These are phyloP conservation scores for Bombyx mori DNA, from an alignment of 1,140 invertebrate genomes.

Conservation along the genomic window ASM3026992v2 NC_085121.1:7776501-7777000, in stretches of 20 bases:
- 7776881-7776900: background rate
- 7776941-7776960: background rate
- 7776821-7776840: slow-evolving; percentile 56
- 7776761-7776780: slow-evolving; percentile 29
- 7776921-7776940: background rate
- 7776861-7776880: slow-evolving; percentile 43
- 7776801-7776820: slow-evolving; percentile 56
- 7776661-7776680: slow-evolving; percentile 23
- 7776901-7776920: slow-evolving; percentile 6
- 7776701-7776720: slow-evolving; percentile 49
- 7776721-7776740: slow-evolving; percentile 37
- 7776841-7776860: slow-evolving; percentile 34
- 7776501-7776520: background rate
- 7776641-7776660: slow-evolving; percentile 21
- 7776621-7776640: slow-evolving; percentile 26
- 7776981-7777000: slow-evolving; percentile 1
- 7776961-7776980: slow-evolving; percentile 1
- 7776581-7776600: background rate
- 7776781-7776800: slow-evolving; percentile 36
- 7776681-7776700: slow-evolving; percentile 30
- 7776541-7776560: background rate
- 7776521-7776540: background rate
- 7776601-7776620: slow-evolving; percentile 20
- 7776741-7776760: slow-evolving; percentile 41
- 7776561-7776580: background rate